These are phyloP conservation scores for Ochropacha duplaris DNA, from an alignment of 2,888 invertebrate genomes.

Conservation along the genomic window DNA sequence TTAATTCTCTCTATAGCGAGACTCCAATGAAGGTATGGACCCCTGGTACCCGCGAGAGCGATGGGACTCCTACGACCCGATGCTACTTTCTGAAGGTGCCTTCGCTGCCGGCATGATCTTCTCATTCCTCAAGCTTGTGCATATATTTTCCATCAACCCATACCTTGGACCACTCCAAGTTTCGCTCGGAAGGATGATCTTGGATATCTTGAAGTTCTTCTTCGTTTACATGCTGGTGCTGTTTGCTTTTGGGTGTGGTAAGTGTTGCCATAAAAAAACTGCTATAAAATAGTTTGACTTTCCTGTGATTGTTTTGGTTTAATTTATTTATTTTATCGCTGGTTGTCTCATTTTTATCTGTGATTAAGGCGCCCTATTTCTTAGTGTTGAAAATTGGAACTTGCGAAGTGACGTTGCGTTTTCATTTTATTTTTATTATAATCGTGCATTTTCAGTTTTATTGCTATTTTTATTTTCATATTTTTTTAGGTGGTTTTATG, in stretches of 20 bases:
- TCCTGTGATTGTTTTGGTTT: too few species aligned
- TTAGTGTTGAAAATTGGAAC: too few species aligned
- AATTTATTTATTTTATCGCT: too few species aligned
- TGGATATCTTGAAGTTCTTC: slow-evolving; percentile 98
- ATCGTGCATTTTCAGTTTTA: too few species aligned
- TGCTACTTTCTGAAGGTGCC: slow-evolving; percentile 95
- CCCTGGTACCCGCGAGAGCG: slow-evolving; percentile 94
- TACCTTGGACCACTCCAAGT: slow-evolving; percentile 97
- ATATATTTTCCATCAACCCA: slow-evolving; percentile 98
- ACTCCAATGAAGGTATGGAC: slow-evolving; percentile 86
- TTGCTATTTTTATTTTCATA: too few species aligned
- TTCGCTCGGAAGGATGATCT: slow-evolving; percentile 95
- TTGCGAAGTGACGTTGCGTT: too few species aligned
- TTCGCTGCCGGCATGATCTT: slow-evolving; percentile 99
- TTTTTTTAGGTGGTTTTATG: too few species aligned
- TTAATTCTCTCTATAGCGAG: slow-evolving; percentile 82
- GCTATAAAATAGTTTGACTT: too few species aligned
- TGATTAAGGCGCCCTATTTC: too few species aligned
- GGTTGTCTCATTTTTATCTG: too few species aligned
- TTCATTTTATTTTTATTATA: too few species aligned
- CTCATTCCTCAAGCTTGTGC: slow-evolving; percentile 96
- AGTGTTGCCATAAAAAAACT: slow-evolving; percentile 50
- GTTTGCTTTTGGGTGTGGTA: slow-evolving; percentile 98
- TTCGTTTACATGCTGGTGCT: slow-evolving; percentile 96
- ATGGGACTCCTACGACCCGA: slow-evolving; percentile 98